Conservation (phyloP, 2,888 invertebrate genomes). For the Schizaphis graminum region DNA sequence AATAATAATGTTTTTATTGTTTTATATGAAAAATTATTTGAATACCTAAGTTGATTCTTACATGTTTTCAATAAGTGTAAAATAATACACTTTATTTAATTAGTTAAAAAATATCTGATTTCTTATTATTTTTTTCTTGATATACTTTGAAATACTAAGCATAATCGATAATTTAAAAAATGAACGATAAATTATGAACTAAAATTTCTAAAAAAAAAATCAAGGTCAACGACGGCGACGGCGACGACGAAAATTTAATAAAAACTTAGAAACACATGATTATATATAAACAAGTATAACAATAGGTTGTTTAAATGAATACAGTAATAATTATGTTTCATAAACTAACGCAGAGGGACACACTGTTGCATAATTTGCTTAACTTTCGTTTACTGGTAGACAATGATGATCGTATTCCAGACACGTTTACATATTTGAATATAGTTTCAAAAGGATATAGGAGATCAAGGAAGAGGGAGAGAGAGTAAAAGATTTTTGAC, state of each 20-base stretch:
- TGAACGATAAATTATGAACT: background rate
- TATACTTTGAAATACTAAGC: background rate
- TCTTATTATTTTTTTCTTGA: background rate
- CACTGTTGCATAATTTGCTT: constrained; percentile 24
- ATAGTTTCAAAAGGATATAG: background rate
- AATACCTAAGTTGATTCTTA: background rate
- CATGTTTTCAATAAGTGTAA: background rate
- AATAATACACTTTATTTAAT: background rate
- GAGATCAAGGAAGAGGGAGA: background rate
- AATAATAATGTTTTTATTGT: background rate
- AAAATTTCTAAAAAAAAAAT: background rate
- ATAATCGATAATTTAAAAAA: background rate
- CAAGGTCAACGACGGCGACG: background rate
- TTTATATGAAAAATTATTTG: background rate
- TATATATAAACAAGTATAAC: background rate
- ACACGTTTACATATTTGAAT: constrained; percentile 45
- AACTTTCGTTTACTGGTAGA: constrained; percentile 15
- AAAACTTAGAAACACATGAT: background rate
- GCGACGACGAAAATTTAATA: background rate
- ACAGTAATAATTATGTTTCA: constrained; percentile 26
- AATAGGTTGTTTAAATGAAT: constrained; percentile 17
- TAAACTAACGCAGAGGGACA: background rate
- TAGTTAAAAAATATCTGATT: background rate
- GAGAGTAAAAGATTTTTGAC: background rate
- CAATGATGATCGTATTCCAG: constrained; percentile 29